These are phyloP conservation scores for Trissoscelio sp. DNA, from an alignment of 2,888 invertebrate genomes.

Conservation along the genomic window DNA sequence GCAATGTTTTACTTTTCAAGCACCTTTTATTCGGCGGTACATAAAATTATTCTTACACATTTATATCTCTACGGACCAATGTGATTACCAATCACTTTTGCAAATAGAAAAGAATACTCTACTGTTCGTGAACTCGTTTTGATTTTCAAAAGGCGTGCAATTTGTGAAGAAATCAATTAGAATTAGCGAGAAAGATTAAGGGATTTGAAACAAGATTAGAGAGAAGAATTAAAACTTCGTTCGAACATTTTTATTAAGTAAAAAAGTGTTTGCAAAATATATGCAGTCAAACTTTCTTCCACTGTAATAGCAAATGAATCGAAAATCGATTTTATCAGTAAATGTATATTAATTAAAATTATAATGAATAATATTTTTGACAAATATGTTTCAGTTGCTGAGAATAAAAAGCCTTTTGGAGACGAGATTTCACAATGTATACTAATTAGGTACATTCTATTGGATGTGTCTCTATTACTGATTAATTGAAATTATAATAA, in stretches of 20 bases:
- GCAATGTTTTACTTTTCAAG: slow-evolving; percentile 63
- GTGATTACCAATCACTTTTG: slow-evolving; percentile 51
- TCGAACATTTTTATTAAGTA: neutral
- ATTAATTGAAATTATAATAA: slow-evolving; percentile 8
- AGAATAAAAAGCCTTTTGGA: neutral
- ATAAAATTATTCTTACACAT: slow-evolving; percentile 48
- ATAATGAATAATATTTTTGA: too few species aligned
- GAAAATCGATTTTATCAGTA: too few species aligned
- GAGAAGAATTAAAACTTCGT: neutral
- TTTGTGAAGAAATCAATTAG: neutral
- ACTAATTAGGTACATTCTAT: neutral
- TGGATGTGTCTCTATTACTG: neutral
- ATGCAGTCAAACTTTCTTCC: too few species aligned
- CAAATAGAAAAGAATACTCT: slow-evolving; percentile 44
- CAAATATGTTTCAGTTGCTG: too few species aligned
- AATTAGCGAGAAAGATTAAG: neutral
- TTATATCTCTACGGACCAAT: slow-evolving; percentile 12
- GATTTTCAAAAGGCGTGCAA: slow-evolving; percentile 11
- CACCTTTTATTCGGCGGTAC: slow-evolving; percentile 60
- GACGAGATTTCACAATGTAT: too few species aligned
- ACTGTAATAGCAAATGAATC: too few species aligned
- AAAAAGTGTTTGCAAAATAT: too few species aligned
- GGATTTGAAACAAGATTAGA: neutral
- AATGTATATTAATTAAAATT: too few species aligned
- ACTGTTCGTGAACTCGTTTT: slow-evolving; percentile 10